phyloP scores from a whole-genome alignment of 1,140 invertebrate species.

The Bombyx mandarina region DNA sequence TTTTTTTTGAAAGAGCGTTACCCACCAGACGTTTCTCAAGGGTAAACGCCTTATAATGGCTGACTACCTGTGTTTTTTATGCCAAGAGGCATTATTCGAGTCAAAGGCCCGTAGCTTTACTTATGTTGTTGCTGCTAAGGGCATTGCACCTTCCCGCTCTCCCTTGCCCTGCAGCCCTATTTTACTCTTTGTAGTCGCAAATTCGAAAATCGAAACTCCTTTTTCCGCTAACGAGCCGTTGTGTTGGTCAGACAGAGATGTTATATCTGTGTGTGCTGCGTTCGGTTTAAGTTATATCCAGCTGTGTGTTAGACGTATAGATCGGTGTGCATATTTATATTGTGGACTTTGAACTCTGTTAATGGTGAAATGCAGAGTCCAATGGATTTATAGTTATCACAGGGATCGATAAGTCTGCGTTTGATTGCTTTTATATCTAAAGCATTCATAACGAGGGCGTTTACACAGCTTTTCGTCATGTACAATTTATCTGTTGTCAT shows the following conservation, averaged over 20 bases:
- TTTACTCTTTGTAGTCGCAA: conserved; percentile 50
- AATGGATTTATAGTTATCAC: conserved; percentile 39
- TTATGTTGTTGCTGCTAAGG: conserved; percentile 49
- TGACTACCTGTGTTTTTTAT: conserved; percentile 66
- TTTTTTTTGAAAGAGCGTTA: conserved; percentile 20
- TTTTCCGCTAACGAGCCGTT: conserved; percentile 24
- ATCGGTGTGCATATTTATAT: conserved; percentile 41
- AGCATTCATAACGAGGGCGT: conserved; percentile 23
- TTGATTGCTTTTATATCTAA: conserved; percentile 24
- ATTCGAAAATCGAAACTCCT: conserved; percentile 36
- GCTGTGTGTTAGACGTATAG: conserved; percentile 48
- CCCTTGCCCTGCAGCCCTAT: conserved; percentile 68
- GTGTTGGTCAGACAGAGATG: conserved; percentile 53
- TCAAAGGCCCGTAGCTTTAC: conserved; percentile 54
- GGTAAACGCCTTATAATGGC: conserved; percentile 56
- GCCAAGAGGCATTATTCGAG: conserved; percentile 34
- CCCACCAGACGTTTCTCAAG: conserved; percentile 61
- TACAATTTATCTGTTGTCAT: conserved; percentile 3
- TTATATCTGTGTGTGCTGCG: conserved; percentile 36
- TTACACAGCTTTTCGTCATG: conserved; percentile 9
- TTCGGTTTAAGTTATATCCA: conserved; percentile 40
- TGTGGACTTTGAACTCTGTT: conserved; percentile 63
- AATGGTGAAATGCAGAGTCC: conserved; percentile 51
- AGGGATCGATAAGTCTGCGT: conserved; percentile 41
- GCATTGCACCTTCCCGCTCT: conserved; percentile 63